Evolutionary conservation across 2,113 vertebrate species (phyloP).

Genomic region (Siniperca knerii): DNA sequence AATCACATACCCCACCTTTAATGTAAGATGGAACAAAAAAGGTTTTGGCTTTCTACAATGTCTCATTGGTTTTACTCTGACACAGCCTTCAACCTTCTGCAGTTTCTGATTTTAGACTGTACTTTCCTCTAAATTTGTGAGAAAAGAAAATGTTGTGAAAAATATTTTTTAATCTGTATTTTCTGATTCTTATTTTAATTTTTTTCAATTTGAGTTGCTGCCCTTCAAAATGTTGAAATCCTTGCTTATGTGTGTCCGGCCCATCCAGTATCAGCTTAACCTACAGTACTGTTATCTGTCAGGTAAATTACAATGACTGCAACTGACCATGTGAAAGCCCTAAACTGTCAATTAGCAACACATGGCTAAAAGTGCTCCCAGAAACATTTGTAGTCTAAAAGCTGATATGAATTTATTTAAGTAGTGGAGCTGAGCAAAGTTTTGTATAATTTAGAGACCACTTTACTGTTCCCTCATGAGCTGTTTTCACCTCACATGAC

Average conservation of each 20-base stretch:
- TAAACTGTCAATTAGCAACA: conserved; percentile 44
- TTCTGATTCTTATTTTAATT: background rate
- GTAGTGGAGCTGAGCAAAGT: conserved; percentile 24
- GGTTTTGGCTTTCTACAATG: background rate
- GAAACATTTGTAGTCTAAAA: conserved; percentile 54
- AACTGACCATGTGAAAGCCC: conserved; percentile 5
- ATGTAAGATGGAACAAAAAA: background rate
- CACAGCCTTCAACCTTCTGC: background rate
- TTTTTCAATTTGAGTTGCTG: background rate
- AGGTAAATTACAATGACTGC: background rate
- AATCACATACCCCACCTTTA: no score
- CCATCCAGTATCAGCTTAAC: conserved; percentile 18
- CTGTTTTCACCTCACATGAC: conserved; percentile 54
- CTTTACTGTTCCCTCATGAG: conserved; percentile 33
- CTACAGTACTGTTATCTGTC: conserved; percentile 18
- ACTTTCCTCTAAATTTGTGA: background rate
- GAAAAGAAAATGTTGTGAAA: background rate
- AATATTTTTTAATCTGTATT: background rate
- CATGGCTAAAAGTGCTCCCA: background rate
- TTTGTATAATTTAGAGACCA: conserved; percentile 61
- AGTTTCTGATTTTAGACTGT: background rate
- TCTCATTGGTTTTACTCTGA: background rate
- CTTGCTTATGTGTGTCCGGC: background rate
- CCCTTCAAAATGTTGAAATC: background rate
- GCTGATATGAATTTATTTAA: conserved; percentile 35